Base-by-base conservation (phyloP, 92 coral and sea anemone genomes). In the Epizoanthus scotinus region DNA sequence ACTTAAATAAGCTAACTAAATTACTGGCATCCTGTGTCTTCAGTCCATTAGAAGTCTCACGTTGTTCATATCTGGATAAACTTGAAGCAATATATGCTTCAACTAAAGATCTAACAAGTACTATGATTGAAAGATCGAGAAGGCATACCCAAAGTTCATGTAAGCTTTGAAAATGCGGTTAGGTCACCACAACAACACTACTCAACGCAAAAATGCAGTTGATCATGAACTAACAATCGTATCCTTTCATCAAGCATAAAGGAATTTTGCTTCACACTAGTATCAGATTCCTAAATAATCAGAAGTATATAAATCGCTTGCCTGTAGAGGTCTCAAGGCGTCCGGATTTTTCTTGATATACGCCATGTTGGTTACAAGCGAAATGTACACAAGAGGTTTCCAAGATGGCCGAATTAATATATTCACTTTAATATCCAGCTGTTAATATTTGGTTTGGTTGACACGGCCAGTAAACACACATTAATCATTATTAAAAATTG, bases 291-390 rank as follows among this genome's bases (percentile, higher is more conserved):
- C 29, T 14, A 36, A 18, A 20, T 6, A 62, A 10, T 15, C 42
- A 70, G 82, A 40, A 13, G 18, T 56, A 73, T 68, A 47, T 21
- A 57, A 71, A 8, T 7, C 60, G 81, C 94, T 91, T 93, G 99
- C 99, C 99, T 95, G 99, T 13, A 95, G 64, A 3, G 95, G 95
- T 82, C 85, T 93, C 15, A 65, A 87, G 19, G 99, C 95, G 7
- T 95, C 99, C 9, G 99, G 99, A 79, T 95, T 95, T 84, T 95
- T 95, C 90, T 95, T 95, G 60, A 95, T 75, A 83, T 95, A 89
- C 92, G 99, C 99, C 99, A 95, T 95, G 78, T 92, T 92, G 97
- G 87, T 88, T 86, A 56, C 83, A 34, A 49, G 29, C 63, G 47
- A 24, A 62, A 42, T 57, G 31, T 70, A 49, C 68, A 87, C 63